Evolutionary conservation across 1,140 invertebrate genomes (phyloP), one percentile per base, ranked within the genome.

Genomic region (Pseudomyrmex cubaensis): DNA sequence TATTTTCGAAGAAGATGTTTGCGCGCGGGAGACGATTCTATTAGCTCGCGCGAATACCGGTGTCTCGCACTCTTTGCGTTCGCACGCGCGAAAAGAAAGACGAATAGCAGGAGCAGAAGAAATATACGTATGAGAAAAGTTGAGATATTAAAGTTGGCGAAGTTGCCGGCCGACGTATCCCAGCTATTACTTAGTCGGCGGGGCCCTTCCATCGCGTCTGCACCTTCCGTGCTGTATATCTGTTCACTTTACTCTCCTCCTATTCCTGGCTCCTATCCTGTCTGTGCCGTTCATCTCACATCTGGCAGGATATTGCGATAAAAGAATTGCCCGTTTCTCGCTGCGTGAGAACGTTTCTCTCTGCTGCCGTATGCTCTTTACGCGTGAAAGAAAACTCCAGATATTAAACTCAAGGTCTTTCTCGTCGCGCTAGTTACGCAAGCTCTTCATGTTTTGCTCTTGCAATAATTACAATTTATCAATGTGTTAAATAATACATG

Each of bases 251-350:
- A 70, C 66, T 48, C 67, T 62, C 17, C 56, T 44, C 62, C 54
- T 52, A 20, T n/a, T 73, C 48, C 56, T 56, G 69, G 59, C 20
- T 85, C 57, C 52, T 67, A 72, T 44, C 54, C 52, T 59, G 66
- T 70, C 70, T 69, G 66, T 46, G 66, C 66, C 83, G 83, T 73
- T 67, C 64, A 83, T 83, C 52, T 76, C 61, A 70, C 70, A 82
- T 57, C 85, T 44, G 66, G 62, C 85, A 87, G 86, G 86, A 87
- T 87, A 87, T 87, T 84, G 86, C 86, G 86, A 86, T 87, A 84
- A 86, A 87, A 74, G 86, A 87, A 87, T 87, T 87, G 86, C 85
- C 61, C 69, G 73, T 86, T 87, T 78, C 77, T 78, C 62, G 76
- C 80, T 17, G 80, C 86, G 61, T 74, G 86, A 78, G 73, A 87